These are phyloP conservation scores for Drosophila cracens DNA, from an alignment of 2,888 invertebrate species.

Conservation along the genomic window DNA sequence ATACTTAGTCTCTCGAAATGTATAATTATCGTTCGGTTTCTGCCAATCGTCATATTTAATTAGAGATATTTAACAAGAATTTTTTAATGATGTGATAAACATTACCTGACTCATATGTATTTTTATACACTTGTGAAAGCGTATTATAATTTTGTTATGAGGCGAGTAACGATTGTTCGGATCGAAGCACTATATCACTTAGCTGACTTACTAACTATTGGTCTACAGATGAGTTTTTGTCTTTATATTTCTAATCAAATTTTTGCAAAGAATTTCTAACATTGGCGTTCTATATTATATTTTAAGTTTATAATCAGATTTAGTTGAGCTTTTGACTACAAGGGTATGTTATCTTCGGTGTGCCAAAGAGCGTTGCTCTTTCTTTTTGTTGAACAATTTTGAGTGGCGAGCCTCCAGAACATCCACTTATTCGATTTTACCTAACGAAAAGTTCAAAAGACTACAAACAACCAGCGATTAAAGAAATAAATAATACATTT, in stretches of 20 bases:
- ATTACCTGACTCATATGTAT: slow-evolving; percentile 6
- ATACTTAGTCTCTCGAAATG: not conserved
- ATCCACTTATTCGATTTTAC: slow-evolving; percentile 11
- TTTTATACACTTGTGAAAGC: not conserved
- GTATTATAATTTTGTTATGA: not conserved
- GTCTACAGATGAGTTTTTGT: not conserved
- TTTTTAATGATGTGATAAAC: not conserved
- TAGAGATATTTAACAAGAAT: not conserved
- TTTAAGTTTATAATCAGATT: not conserved
- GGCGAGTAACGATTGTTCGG: not conserved
- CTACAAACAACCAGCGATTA: slow-evolving; percentile 55
- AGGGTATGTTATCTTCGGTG: not conserved
- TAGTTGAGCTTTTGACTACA: not conserved
- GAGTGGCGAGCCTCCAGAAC: slow-evolving; percentile 43
- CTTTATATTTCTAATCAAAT: not conserved
- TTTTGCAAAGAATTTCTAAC: not conserved
- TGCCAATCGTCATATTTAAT: not conserved
- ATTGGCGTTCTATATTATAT: not conserved
- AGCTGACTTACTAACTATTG: not conserved
- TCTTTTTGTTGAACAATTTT: slow-evolving; percentile 2
- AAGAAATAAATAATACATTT: slow-evolving; percentile 60
- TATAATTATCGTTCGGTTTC: not conserved
- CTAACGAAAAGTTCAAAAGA: slow-evolving; percentile 67
- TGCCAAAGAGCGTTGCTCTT: not conserved
- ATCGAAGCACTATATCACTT: not conserved